Base-by-base conservation (phyloP, 2,888 invertebrate genomes). In the Euplagia quadripunctaria region DNA sequence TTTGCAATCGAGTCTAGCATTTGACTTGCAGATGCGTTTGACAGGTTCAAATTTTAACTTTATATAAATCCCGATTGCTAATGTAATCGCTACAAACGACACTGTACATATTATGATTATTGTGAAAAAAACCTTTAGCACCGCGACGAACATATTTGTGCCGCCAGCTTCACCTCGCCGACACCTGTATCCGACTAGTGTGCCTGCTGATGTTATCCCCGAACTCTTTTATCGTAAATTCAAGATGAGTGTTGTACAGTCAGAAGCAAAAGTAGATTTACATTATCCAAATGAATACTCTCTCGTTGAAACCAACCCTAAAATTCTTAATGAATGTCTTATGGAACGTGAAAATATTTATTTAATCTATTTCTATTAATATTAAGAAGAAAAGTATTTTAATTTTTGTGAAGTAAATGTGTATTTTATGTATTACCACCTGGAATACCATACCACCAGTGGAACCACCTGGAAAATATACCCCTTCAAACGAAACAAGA, bases 1-100 rank as follows among this genome's bases (percentile, higher is more conserved):
- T 96, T 98, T 97, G 63, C 96, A 97, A 3, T 90, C 77, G 5
- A 95, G 77, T 55, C 87, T 86, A 0, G 82, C 87, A 49, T 87
- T 87, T 66, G 93, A 93, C 69, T 80, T 90, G 78, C 94, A 94
- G n/a, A 87, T 86, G 51, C 89, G 87, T 75, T 89, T 78, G 12
- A 78, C 65, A 0, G 74, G 78, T 75, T 84, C 84, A 0, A 73
- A 9, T 1, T 46, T 76, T 16, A 82, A 6, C 64, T 74, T 81
- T 0, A 68, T 0, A 46, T 71, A 74, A 41, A 20, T 41, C 14
- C 51, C 11, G 1, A 43, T 5, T 1, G 20, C 31, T 17, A 41
- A n/a, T 14, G 61, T 8, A 12, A 31, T 3, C 9, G 16, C 17
- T 49, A 49, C 17, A 49, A 49, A 79, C 31, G 75, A 12, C 0